These are phyloP conservation scores for Phrynocephalus guinanensis DNA, from an alignment of 2,797 vertebrate species.

Conservation along the genomic window DNA sequence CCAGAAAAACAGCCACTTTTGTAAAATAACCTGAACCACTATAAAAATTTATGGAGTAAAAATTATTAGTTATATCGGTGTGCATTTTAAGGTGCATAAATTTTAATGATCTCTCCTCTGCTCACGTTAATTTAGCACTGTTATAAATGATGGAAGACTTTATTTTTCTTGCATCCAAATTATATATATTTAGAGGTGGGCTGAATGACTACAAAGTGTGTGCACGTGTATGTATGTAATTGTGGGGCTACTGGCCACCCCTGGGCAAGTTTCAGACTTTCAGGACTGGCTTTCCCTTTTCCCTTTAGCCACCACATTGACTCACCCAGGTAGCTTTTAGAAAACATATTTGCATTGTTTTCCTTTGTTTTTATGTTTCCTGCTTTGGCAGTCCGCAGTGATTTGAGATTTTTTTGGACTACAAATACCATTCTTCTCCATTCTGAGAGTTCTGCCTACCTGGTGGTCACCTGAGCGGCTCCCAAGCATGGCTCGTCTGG, in stretches of 20 bases:
- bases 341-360: too few relatives aligned
- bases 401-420: too few relatives aligned
- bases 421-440: too few relatives aligned
- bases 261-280: not conserved
- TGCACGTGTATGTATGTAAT: too few relatives aligned
- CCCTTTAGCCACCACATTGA: not conserved
- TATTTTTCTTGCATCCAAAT: not conserved
- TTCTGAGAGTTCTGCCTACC: too few relatives aligned
- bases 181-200: not conserved
- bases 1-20: not conserved
- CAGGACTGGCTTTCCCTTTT: not conserved
- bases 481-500: too few relatives aligned
- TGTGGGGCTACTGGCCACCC: not conserved
- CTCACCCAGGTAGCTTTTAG: too few relatives aligned
- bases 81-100: slow-evolving; percentile 46
- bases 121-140: slow-evolving; percentile 23
- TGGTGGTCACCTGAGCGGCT: too few relatives aligned
- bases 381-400: too few relatives aligned
- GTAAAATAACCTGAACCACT: not conserved
- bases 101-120: slow-evolving; percentile 5
- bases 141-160: not conserved
- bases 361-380: too few relatives aligned
- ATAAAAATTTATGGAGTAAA: not conserved
- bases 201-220: not conserved
- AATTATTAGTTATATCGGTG: accelerated